phyloP scores from a whole-genome alignment of 2,888 invertebrate genomes.

The Agriopis aurantiaria region DNA sequence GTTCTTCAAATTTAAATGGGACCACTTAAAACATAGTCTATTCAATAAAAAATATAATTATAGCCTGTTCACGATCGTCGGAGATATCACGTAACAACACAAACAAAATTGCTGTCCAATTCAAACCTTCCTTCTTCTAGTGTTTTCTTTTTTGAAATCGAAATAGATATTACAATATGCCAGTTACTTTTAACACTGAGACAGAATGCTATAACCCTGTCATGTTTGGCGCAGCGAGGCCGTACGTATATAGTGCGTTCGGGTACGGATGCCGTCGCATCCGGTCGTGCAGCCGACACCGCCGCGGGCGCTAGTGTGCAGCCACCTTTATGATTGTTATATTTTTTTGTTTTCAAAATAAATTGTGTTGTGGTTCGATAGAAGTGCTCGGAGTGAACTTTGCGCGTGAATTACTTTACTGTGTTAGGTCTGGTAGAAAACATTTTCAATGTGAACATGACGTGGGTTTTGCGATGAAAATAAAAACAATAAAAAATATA shows the following conservation, averaged over 20 bases:
- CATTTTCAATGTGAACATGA: neutral
- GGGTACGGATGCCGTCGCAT: conserved; percentile 46
- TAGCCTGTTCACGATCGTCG: too few relatives aligned
- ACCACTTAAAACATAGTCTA: too few relatives aligned
- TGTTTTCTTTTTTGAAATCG: too few relatives aligned
- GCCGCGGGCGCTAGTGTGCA: conserved; percentile 46
- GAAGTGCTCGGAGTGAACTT: neutral
- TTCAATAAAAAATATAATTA: too few relatives aligned
- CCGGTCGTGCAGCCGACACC: conserved; percentile 46
- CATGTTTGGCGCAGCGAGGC: conserved; percentile 56
- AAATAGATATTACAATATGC: neutral
- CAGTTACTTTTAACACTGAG: neutral
- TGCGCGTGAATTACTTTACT: neutral
- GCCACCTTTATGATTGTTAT: conserved; percentile 30
- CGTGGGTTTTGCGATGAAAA: too few relatives aligned
- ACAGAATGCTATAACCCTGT: neutral
- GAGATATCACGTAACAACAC: too few relatives aligned
- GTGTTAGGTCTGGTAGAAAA: neutral
- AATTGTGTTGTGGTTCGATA: conserved; percentile 4
- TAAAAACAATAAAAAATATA: too few relatives aligned
- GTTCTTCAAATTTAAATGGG: too few relatives aligned
- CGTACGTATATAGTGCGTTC: conserved; percentile 50
- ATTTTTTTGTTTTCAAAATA: conserved; percentile 21
- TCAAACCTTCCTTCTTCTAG: too few relatives aligned
- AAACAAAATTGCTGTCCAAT: neutral